Evolutionary conservation across 1,140 invertebrate genomes (phyloP), one percentile per base, ranked within the genome.

Genomic region (Calephelis virginiensis): DNA sequence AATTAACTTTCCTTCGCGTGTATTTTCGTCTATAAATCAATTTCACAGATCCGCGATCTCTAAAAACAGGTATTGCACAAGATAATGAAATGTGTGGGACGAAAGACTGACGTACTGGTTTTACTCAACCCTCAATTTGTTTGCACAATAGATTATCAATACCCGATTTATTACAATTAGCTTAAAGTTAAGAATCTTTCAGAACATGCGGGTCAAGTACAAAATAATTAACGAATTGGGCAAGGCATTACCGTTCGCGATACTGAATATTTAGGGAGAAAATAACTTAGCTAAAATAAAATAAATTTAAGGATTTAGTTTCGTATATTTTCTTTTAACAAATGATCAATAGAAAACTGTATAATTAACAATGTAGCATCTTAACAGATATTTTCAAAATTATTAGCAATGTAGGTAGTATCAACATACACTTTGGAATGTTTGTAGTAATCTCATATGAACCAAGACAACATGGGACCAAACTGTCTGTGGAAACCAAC

Each of bases 301-400:
- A 77, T 81, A 80, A 67, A 49, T 62, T 61, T 86, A 89, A 89
- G 85, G 85, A 91, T 91, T 91, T 91, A 91, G 89, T 91, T 91
- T 91, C 86, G 74, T 91, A 91, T 91, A 91, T 91, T 91, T 91
- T 91, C 86, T 91, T 89, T 89, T 89, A 91, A 91, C 89, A 91
- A 91, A 91, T 91, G 85, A 91, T 91, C 89, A 91, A 91, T 91
- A 91, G 88, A 91, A 91, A 91, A 91, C 87, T 91, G 89, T 89
- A 91, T 89, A 91, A 91, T 91, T 91, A 91, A 91, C 89, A 91
- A 91, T 85, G 89, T 89, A 91, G 86, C 85, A 81, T 89, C 89
- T 89, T 91, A 89, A 91, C 86, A 89, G 82, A 88, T 89, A 89
- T 82, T 85, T 56, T 88, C 85, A 82, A 91, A 91, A 89, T 89